phyloP scores from a whole-genome alignment of 2,113 vertebrate species.

The Phalacrocorax carbo region DNA sequence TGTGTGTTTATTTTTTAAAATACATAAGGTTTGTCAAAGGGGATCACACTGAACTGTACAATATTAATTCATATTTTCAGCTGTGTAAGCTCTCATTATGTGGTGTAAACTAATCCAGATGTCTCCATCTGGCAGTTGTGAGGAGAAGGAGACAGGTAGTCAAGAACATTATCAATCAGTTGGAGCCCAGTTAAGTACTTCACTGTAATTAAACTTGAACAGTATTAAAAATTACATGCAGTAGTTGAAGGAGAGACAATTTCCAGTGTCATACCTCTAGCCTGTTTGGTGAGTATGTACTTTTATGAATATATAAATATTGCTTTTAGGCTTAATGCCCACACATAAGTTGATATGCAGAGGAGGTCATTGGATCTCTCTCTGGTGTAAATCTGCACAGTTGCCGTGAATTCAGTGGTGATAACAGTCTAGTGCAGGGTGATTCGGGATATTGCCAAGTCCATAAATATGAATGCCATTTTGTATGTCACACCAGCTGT shows the following conservation, averaged over 20 bases:
- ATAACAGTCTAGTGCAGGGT: neutral
- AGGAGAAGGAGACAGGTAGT: slow-evolving; percentile 14
- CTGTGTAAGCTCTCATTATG: neutral
- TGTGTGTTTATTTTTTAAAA: no score
- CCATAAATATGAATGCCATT: slow-evolving; percentile 22
- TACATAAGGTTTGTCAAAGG: neutral
- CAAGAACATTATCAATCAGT: slow-evolving; percentile 8
- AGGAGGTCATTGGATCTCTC: neutral
- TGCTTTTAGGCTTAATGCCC: neutral
- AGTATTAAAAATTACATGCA: slow-evolving; percentile 10
- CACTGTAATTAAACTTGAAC: slow-evolving; percentile 48
- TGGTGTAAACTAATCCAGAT: neutral
- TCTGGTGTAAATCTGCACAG: neutral
- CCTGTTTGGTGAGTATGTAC: neutral
- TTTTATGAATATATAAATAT: slow-evolving; percentile 1
- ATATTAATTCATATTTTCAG: neutral
- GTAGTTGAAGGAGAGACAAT: neutral
- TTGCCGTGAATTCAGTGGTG: neutral
- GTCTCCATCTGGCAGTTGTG: slow-evolving; percentile 5
- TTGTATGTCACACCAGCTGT: slow-evolving; percentile 5
- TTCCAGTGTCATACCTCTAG: neutral
- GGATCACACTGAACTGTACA: neutral
- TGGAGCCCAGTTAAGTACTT: slow-evolving; percentile 11
- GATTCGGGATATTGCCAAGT: neutral
- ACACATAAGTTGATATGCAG: neutral